Conservation (phyloP, 2,888 invertebrate genomes). For the Pseudococcus viburni region DNA sequence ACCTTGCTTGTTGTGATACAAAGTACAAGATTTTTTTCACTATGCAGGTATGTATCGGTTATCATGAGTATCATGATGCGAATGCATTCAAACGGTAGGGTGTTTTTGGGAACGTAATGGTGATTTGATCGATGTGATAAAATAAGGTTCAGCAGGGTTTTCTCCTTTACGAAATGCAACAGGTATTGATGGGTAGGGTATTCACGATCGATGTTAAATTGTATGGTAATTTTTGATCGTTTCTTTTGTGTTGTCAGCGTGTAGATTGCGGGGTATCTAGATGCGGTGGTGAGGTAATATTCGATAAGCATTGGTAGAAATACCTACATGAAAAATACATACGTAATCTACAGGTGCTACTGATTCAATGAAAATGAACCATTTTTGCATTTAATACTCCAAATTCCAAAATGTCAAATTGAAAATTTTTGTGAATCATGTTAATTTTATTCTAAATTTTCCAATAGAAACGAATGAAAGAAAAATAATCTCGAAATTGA, state of each 20-base stretch:
- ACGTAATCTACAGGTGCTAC: too few relatives aligned
- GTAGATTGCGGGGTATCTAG: neutral
- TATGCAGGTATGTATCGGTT: neutral
- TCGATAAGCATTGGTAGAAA: neutral
- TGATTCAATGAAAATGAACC: too few relatives aligned
- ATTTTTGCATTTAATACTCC: too few relatives aligned
- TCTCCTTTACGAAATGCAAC: neutral
- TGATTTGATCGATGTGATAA: conserved; percentile 11
- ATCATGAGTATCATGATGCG: neutral
- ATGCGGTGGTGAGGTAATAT: neutral
- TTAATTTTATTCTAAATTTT: too few relatives aligned
- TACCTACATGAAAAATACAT: too few relatives aligned
- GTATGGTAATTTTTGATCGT: neutral
- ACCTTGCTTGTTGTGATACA: neutral
- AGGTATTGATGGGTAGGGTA: neutral
- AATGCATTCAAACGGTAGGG: neutral
- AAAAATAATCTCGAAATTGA: too few relatives aligned
- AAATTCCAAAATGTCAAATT: too few relatives aligned
- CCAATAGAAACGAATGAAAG: too few relatives aligned
- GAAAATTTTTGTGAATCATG: too few relatives aligned
- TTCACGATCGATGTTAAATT: neutral
- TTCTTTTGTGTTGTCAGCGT: neutral
- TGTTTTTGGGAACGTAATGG: neutral
- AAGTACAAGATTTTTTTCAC: conserved; percentile 1
- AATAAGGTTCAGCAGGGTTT: neutral